phyloP scores from a whole-genome alignment of 2,113 vertebrate genomes.

The Pseudorasbora parva region DNA sequence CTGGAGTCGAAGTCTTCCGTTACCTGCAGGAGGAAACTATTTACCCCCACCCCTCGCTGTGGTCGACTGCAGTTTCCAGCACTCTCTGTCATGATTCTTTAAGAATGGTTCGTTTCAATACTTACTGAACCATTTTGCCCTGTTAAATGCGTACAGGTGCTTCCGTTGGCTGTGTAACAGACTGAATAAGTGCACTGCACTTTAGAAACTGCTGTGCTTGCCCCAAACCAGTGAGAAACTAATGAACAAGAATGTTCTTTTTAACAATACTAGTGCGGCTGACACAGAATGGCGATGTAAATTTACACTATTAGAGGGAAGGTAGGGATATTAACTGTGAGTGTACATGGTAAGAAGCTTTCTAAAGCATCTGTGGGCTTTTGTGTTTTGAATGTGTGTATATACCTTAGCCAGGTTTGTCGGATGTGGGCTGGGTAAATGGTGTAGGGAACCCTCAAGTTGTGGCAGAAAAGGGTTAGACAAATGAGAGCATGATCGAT shows the following conservation, averaged over 20 bases:
- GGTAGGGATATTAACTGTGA: not conserved
- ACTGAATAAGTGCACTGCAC: not conserved
- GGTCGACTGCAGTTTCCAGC: slow-evolving; percentile 17
- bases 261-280: not conserved
- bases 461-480: slow-evolving; percentile 84
- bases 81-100: not conserved
- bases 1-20: slow-evolving; percentile 4
- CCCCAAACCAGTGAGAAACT: not conserved
- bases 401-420: slow-evolving; percentile 41
- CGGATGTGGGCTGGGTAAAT: slow-evolving; percentile 56
- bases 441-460: slow-evolving; percentile 82
- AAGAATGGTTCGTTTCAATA: slow-evolving; percentile 28
- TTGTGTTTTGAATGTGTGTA: not conserved
- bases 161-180: not conserved
- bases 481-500: slow-evolving; percentile 83
- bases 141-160: slow-evolving; percentile 6
- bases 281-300: not conserved
- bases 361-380: not conserved
- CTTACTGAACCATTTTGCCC: slow-evolving; percentile 18
- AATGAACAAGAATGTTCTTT: not conserved
- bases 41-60: not conserved
- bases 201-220: not conserved
- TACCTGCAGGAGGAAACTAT: slow-evolving; percentile 21
- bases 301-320: not conserved
- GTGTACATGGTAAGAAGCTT: not conserved